Conservation (phyloP, 2,113 vertebrate genomes). For the Picathartes gymnocephalus region DNA sequence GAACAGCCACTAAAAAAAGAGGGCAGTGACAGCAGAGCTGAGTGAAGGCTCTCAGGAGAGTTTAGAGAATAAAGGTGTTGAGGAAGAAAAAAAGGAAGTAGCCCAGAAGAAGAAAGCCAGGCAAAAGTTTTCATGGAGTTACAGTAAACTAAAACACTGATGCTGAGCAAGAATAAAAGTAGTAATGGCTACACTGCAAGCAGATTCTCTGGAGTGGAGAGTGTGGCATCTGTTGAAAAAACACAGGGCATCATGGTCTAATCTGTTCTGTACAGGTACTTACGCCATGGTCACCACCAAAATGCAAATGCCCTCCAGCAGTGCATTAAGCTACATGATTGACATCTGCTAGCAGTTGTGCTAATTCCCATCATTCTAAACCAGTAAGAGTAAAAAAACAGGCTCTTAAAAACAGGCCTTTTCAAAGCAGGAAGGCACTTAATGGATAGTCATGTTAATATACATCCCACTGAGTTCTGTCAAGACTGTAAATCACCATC, state of each 20-base stretch:
- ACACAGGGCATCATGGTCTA: neutral
- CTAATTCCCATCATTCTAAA: constrained; percentile 34
- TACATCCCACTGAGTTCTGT: neutral
- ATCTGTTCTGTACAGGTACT: constrained; percentile 8
- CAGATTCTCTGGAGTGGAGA: neutral
- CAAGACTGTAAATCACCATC: constrained; percentile 28
- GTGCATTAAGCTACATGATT: constrained; percentile 54
- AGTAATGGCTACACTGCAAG: neutral
- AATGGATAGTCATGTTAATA: constrained; percentile 5
- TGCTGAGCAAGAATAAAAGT: neutral
- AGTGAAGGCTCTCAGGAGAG: neutral
- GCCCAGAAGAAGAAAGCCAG: neutral
- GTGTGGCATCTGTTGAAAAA: constrained; percentile 4
- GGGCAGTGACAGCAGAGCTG: neutral
- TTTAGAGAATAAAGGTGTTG: neutral
- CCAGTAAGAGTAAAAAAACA: constrained; percentile 1
- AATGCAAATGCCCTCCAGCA: constrained; percentile 43
- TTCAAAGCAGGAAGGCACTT: neutral
- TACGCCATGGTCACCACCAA: neutral
- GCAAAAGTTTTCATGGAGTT: neutral
- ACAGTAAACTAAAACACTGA: neutral
- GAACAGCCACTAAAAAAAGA: neutral
- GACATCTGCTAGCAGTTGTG: constrained; percentile 42
- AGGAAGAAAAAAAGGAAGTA: neutral
- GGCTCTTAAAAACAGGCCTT: neutral